These are phyloP conservation scores for Sminthopsis crassicaudata DNA, from an alignment of 2,113 vertebrate species.

Conservation along the genomic window DNA sequence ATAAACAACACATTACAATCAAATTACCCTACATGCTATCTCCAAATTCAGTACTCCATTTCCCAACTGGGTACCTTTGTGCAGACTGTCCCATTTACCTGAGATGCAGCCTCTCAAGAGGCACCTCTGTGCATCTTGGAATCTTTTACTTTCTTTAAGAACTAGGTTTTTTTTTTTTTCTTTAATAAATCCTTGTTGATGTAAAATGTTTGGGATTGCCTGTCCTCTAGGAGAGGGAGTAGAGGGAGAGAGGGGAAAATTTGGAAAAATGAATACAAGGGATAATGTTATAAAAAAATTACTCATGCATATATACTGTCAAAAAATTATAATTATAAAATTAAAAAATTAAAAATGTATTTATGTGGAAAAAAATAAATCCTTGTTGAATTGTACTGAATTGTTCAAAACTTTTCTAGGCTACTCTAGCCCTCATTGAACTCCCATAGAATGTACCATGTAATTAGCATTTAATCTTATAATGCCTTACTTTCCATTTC, in stretches of 20 bases:
- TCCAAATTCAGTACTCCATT: not conserved
- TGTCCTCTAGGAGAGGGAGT: too few species aligned
- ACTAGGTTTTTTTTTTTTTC: not conserved
- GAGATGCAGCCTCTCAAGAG: not conserved
- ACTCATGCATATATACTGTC: too few species aligned
- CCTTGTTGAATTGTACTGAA: not conserved
- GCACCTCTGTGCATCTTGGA: not conserved
- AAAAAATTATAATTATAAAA: too few species aligned
- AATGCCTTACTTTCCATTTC: not conserved
- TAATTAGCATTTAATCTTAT: not conserved
- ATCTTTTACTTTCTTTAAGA: not conserved
- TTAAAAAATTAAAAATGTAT: too few species aligned
- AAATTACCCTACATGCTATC: not conserved
- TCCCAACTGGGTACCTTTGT: not conserved
- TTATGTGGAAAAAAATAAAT: too few species aligned
- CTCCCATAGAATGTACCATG: not conserved
- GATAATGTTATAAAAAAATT: too few species aligned
- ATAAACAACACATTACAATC: not conserved
- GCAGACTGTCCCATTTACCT: not conserved
- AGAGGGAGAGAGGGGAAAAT: too few species aligned
- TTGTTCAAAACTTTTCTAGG: not conserved
- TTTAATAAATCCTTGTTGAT: not conserved
- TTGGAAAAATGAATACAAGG: too few species aligned
- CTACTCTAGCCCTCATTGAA: not conserved
- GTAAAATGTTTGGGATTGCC: too few species aligned